Evolutionary conservation across 1,140 invertebrate genomes (phyloP).

Genomic region (Thalassaphorura encarpata): DNA sequence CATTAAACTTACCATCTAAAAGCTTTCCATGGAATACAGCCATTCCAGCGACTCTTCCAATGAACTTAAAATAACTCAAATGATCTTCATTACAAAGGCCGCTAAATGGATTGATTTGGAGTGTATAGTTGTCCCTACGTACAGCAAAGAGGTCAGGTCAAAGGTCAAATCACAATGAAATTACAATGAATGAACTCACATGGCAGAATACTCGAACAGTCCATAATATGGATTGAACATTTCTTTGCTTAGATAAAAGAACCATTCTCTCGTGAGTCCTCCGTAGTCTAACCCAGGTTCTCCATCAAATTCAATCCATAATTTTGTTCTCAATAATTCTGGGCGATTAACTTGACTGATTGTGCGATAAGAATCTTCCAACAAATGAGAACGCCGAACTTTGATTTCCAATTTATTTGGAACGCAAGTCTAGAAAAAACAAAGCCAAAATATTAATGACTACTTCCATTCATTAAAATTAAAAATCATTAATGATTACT

Average conservation of each 20-base stretch:
- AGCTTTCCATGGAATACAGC: conserved; percentile 89
- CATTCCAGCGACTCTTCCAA: conserved; percentile 95
- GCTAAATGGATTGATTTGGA: conserved; percentile 97
- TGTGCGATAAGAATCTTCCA: conserved; percentile 91
- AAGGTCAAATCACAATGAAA: neutral
- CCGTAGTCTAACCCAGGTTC: conserved; percentile 97
- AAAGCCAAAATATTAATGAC: conserved; percentile 28
- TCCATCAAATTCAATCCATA: conserved; percentile 98
- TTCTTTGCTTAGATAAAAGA: conserved; percentile 95
- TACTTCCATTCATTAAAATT: conserved; percentile 5
- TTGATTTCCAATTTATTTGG: conserved; percentile 98
- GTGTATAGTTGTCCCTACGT: conserved; percentile 89
- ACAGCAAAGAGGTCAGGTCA: conserved; percentile 13
- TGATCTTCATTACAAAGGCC: conserved; percentile 96
- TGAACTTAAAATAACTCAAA: conserved; percentile 97
- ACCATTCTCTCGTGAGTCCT: conserved; percentile 94
- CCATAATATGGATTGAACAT: conserved; percentile 99
- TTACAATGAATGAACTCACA: conserved; percentile 49
- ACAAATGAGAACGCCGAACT: conserved; percentile 71
- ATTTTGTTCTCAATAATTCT: conserved; percentile 87
- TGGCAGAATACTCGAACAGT: conserved; percentile 97
- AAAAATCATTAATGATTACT: conserved; percentile 38
- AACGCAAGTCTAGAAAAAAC: conserved; percentile 65
- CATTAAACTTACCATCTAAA: conserved; percentile 17
- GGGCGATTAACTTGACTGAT: conserved; percentile 73